phyloP scores from a whole-genome alignment of 1,140 invertebrate genomes.

The Sitobion miscanthi region DNA sequence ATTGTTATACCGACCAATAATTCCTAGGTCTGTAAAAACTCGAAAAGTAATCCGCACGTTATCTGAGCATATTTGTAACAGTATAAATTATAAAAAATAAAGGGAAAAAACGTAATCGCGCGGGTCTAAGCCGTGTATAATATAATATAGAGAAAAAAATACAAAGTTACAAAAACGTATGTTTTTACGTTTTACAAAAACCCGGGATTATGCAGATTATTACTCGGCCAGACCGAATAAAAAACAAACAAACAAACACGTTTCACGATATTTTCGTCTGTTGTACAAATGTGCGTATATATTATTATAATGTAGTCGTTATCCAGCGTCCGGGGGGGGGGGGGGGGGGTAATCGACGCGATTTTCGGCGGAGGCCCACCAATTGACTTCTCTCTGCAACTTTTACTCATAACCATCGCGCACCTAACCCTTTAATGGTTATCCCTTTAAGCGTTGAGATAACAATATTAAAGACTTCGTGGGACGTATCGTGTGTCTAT shows the following conservation, averaged over 20 bases:
- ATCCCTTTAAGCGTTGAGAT: neutral
- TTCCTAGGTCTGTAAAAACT: slow-evolving; percentile 25
- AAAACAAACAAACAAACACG: slow-evolving; percentile 18
- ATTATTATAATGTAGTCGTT: neutral
- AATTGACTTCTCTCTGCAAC: neutral
- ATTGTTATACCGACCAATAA: neutral
- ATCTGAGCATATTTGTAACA: slow-evolving; percentile 36
- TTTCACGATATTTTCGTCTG: neutral
- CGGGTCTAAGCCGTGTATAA: slow-evolving; percentile 8
- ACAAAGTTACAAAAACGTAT: slow-evolving; percentile 37
- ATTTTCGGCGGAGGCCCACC: neutral
- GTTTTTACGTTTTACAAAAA: slow-evolving; percentile 42
- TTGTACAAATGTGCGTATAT: neutral
- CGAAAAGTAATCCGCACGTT: slow-evolving; percentile 35
- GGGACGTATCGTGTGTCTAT: neutral
- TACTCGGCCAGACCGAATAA: neutral
- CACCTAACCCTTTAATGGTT: neutral
- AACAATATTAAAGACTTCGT: neutral
- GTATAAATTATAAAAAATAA: slow-evolving; percentile 43
- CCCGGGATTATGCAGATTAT: slow-evolving; percentile 37
- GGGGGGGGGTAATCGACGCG: neutral
- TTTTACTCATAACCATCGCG: neutral
- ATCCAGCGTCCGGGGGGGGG: too few relatives aligned
- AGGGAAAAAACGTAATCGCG: slow-evolving; percentile 7
- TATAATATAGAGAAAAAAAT: neutral